Evolutionary conservation across 2,888 invertebrate species (phyloP), one percentile per base, ranked within the genome.

Genomic region (Cataglyphis altisquamis): DNA sequence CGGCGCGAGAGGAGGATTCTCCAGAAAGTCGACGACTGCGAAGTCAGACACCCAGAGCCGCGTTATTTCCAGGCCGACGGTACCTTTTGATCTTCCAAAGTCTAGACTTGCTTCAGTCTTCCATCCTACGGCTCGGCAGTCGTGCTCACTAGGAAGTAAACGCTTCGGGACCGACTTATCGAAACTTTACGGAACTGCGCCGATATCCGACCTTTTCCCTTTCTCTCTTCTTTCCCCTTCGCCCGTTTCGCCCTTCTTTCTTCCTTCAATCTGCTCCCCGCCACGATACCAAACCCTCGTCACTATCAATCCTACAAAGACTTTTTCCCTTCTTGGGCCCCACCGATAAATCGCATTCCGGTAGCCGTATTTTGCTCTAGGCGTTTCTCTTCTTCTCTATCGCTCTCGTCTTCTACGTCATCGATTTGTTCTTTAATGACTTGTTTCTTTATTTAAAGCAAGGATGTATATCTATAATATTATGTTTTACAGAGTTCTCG

Each of bases 1-100:
- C 15, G 72, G 80, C 78, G 75, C 73, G 82, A 72, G 81, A 80
- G 72, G 72, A 36, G 85, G 78, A 85, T 85, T 84, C 75, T 52
- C 66, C 84, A 86, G 82, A 78, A 91, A 89, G 87, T 88, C 81
- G 66, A 75, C 88, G 87, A 85, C 88, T 89, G 85, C 84, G 83
- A 86, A 89, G 89, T 87, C 88, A 89, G 88, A 88, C 88, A 87
- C 84, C 48, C 87, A 85, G 89, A 88, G 91, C 91, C 91, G 82
- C 90, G 92, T 93, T 93, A 93, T 91, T 93, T 93, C 93, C 93
- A 91, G 91, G 91, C 91, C 91, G 90, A 66, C 91, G 92, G 86
- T 91, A 88, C 91, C 93, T 92, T 93, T 93, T 93, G 93, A 93
- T 93, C 93, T 93, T 90, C 88, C 90, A 88, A 87, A 89, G 92